Evolutionary conservation across 2,113 vertebrate genomes (phyloP).

Genomic region (Cephalopholis sonnerati): DNA sequence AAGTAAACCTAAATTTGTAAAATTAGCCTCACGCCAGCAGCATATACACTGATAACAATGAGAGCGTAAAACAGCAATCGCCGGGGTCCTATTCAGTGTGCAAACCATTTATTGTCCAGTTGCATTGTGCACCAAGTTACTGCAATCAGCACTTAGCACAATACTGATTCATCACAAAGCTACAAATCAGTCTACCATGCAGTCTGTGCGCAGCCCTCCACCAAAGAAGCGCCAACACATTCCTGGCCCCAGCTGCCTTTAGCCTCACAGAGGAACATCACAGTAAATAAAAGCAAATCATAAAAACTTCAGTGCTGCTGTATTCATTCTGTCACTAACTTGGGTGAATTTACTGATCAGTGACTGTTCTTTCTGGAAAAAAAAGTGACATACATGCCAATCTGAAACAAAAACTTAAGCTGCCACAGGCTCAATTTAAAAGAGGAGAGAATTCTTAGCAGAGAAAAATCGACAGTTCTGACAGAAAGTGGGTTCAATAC

Average conservation of each 20-base stretch:
- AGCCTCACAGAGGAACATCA: slow-evolving; percentile 40
- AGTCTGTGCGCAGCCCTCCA: slow-evolving; percentile 62
- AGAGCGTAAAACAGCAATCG: slow-evolving; percentile 38
- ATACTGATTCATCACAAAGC: slow-evolving; percentile 80
- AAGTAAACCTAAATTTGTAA: slow-evolving; percentile 4
- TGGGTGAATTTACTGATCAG: slow-evolving; percentile 3
- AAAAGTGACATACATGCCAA: neutral
- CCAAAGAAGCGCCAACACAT: slow-evolving; percentile 65
- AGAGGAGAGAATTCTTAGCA: slow-evolving; percentile 55
- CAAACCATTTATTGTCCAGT: slow-evolving; percentile 65
- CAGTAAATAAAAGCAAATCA: slow-evolving; percentile 17
- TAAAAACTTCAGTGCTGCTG: slow-evolving; percentile 24
- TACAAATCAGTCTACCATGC: slow-evolving; percentile 76
- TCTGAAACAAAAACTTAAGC: slow-evolving; percentile 36
- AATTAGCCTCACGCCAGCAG: slow-evolving; percentile 1
- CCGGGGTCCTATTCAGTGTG: slow-evolving; percentile 49
- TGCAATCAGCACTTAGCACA: slow-evolving; percentile 79
- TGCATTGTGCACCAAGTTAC: slow-evolving; percentile 71
- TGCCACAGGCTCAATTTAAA: slow-evolving; percentile 34
- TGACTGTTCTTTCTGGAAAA: neutral
- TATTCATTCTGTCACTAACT: neutral
- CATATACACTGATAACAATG: slow-evolving; percentile 12
- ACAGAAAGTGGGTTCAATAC: slow-evolving; percentile 60
- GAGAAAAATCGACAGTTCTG: slow-evolving; percentile 47
- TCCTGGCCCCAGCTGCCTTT: slow-evolving; percentile 57